Conservation (phyloP, 2,797 vertebrate species). For the Urophycis tenuis region DNA sequence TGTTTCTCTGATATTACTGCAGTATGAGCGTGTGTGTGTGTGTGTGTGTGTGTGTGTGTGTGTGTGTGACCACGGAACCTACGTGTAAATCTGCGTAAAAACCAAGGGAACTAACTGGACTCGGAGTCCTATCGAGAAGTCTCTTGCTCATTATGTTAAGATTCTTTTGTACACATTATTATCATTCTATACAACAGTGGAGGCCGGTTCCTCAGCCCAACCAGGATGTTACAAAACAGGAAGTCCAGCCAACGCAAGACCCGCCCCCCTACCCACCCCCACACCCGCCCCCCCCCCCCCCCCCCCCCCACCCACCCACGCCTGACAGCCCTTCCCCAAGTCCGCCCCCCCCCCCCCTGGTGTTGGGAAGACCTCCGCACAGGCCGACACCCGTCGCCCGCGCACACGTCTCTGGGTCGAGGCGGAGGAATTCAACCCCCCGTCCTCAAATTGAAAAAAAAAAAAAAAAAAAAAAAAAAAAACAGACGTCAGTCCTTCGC, state of each 20-base stretch:
- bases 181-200: constrained; percentile 45
- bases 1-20: constrained; percentile 19
- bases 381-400: constrained; percentile 1
- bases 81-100: constrained; percentile 1
- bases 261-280: constrained; percentile 15
- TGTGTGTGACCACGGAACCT: background rate
- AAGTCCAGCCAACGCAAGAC: constrained; percentile 25
- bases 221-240: constrained; percentile 24
- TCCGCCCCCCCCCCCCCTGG: constrained; percentile 12
- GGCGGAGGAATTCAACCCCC: background rate
- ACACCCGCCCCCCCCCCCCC: constrained; percentile 6
- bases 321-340: constrained; percentile 13
- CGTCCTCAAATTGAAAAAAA: too few species aligned
- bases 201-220: constrained; percentile 26
- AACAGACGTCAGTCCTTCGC: background rate
- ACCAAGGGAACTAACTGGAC: background rate
- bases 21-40: constrained; percentile 22
- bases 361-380: constrained; percentile 26
- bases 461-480: too few species aligned
- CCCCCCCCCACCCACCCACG: constrained; percentile 30
- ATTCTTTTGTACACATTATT: constrained; percentile 50
- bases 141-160: background rate
- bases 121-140: constrained; percentile 37
- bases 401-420: background rate
- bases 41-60: background rate